Evolutionary conservation across 2,888 invertebrate genomes (phyloP).

Genomic region (Drosophila demipolita): DNA sequence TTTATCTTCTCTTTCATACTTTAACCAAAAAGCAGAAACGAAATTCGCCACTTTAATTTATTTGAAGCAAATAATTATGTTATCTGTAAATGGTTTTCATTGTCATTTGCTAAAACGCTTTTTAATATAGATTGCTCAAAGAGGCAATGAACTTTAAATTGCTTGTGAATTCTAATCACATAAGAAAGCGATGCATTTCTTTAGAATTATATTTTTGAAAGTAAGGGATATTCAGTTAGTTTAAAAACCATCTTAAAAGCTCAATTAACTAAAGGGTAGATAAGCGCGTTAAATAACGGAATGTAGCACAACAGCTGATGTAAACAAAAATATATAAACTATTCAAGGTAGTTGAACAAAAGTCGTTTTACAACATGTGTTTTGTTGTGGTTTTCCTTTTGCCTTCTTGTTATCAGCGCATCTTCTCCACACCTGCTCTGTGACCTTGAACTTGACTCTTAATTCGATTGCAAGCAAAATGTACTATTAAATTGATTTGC

Average conservation of each 20-base stretch:
- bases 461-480: slow-evolving; percentile 11
- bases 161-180: not conserved
- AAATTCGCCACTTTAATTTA: not conserved
- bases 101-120: not conserved
- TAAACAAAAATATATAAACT: slow-evolving; percentile 42
- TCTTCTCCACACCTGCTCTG: slow-evolving; percentile 14
- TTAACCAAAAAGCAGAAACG: not conserved
- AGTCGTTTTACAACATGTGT: slow-evolving; percentile 42
- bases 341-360: slow-evolving; percentile 12
- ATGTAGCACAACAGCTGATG: slow-evolving; percentile 25
- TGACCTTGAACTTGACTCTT: slow-evolving; percentile 50
- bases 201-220: not conserved
- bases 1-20: not conserved
- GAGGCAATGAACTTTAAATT: not conserved
- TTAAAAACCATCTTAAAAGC: not conserved
- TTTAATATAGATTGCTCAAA: not conserved
- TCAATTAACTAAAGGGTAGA: not conserved
- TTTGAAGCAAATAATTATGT: not conserved
- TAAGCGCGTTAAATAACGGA: slow-evolving; percentile 13
- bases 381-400: not conserved
- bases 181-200: not conserved
- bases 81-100: not conserved
- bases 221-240: not conserved
- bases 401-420: slow-evolving; percentile 8
- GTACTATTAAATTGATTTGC: slow-evolving; percentile 31